Evolutionary conservation across 2,113 vertebrate species (phyloP).

Genomic region (Argyrosomus japonicus): DNA sequence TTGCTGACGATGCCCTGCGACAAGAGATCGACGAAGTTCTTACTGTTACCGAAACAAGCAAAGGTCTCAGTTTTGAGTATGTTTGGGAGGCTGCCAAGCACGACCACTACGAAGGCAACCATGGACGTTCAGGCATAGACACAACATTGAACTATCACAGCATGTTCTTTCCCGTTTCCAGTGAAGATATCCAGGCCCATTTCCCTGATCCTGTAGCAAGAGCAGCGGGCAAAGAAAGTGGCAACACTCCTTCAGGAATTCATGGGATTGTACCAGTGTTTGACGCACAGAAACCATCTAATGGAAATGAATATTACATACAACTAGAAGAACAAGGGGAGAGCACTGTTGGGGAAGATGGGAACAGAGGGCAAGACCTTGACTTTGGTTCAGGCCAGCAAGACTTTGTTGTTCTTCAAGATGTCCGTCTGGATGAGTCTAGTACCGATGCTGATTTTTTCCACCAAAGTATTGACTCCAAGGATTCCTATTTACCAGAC

Average conservation of each 20-base stretch:
- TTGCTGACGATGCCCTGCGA: constrained; percentile 88
- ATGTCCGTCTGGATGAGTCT: constrained; percentile 88
- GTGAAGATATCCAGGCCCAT: constrained; percentile 89
- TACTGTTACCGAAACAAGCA: constrained; percentile 96
- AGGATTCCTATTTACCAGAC: constrained; percentile 86
- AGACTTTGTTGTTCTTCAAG: constrained; percentile 85
- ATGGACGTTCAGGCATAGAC: constrained; percentile 82
- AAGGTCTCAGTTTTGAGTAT: constrained; percentile 96
- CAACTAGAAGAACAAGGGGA: constrained; percentile 93
- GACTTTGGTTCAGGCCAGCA: constrained; percentile 76
- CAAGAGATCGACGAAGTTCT: constrained; percentile 96
- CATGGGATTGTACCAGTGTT: constrained; percentile 93
- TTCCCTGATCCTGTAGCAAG: constrained; percentile 82
- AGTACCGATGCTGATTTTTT: constrained; percentile 92
- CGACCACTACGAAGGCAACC: constrained; percentile 91
- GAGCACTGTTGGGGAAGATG: constrained; percentile 80
- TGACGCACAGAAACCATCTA: constrained; percentile 91
- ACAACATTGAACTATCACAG: constrained; percentile 91
- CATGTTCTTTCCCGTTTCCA: constrained; percentile 92
- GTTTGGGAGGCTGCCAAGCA: constrained; percentile 97
- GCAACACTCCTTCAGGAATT: constrained; percentile 76
- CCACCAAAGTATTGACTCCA: constrained; percentile 87
- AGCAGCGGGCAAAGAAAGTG: constrained; percentile 71
- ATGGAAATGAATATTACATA: constrained; percentile 94
- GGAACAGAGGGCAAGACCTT: constrained; percentile 78